Base-by-base conservation (phyloP, 2,797 vertebrate species). In the Poecilia gillii region DNA sequence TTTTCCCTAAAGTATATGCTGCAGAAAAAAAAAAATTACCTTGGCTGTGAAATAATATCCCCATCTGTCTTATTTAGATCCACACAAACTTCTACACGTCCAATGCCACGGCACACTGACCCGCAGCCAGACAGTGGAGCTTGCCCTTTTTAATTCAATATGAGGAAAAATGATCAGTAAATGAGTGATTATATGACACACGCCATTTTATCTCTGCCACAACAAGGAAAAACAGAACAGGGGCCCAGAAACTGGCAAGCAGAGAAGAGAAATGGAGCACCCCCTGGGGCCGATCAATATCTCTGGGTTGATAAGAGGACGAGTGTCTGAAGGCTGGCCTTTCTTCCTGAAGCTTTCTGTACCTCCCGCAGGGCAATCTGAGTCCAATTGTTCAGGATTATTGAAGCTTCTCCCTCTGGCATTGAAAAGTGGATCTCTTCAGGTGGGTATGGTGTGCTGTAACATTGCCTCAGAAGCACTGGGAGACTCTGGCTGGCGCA, bases 321-420 rank as follows among this genome's bases (percentile, higher is more conserved):
- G 70, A 90, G 90, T 88, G 91, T 86, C 92, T 88, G 90, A 89
- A 88, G 88, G 83, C 82, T 82, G 71, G 73, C 87, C 88, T 90
- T 91, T 94, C 91, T 90, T 88, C 89, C 90, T 87, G 88, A 81
- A 72, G 84, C 83, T 90, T 92, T 94, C 86, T 89, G 76, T 86
- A 74, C 81, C 82, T 87, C 86, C 84, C 88, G 71, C 51, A 66
- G 81, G 90, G 90, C 90, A 82, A 87, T 86, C 88, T 86, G 77
- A 92, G 83, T 85, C 85, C 72, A 84, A 87, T 89, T 90, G 87
- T 90, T 82, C 55, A 73, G 86, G 88, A 91, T 89, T 84, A 85
- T 82, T 85, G 83, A 83, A 79, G 80, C 88, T 77, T 90, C 81
- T 93, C 90, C 88, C 89, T 77, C 57, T 18, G 87, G 91, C 76